Conservation (phyloP, 2,888 invertebrate genomes). For the Icerya purchasi region DNA sequence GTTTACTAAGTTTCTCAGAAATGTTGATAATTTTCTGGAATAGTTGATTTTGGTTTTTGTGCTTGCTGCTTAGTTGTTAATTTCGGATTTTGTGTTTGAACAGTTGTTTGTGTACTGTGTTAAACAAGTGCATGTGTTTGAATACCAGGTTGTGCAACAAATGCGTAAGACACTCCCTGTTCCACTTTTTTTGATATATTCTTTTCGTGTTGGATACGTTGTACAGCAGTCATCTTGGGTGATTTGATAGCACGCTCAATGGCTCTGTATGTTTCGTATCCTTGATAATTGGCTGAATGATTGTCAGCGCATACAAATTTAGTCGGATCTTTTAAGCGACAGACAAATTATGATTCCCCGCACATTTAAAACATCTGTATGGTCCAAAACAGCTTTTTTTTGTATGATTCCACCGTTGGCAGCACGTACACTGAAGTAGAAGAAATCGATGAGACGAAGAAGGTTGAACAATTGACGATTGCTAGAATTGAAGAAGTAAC, state of each 20-base stretch:
- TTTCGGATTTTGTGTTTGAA: no score
- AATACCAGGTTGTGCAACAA: not conserved
- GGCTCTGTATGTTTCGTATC: not conserved
- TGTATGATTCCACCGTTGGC: not conserved
- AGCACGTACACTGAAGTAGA: not conserved
- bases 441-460: no score
- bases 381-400: not conserved
- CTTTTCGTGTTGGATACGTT: not conserved
- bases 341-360: not conserved
- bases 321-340: not conserved
- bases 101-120: not conserved
- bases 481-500: no score
- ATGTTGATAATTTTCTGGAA: not conserved
- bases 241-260: not conserved
- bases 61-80: not conserved
- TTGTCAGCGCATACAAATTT: not conserved
- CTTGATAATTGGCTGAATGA: not conserved
- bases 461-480: no score
- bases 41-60: not conserved
- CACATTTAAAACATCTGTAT: not conserved
- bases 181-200: not conserved
- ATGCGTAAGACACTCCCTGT: not conserved
- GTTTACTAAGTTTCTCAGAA: not conserved
- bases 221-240: not conserved
- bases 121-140: not conserved